Evolutionary conservation across 2,797 vertebrate species (phyloP).

Genomic region (Scleropages formosus): DNA sequence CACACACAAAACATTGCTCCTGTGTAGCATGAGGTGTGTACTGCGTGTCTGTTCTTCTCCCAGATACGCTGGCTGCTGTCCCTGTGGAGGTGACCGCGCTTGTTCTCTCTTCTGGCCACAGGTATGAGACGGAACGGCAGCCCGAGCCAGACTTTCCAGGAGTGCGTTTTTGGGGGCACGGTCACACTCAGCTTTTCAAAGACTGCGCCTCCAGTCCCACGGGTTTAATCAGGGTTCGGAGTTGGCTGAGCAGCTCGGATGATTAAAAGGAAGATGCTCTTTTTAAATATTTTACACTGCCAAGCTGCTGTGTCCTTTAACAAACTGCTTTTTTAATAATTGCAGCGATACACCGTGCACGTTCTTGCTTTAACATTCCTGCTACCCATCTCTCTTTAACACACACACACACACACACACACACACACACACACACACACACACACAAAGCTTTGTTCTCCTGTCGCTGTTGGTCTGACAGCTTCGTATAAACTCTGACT

Average conservation of each 20-base stretch:
- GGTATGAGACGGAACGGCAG: background rate
- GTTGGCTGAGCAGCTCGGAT: constrained; percentile 3
- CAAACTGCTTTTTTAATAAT: constrained; percentile 27
- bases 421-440: no score
- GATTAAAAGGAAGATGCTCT: constrained; percentile 32
- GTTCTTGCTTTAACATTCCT: background rate
- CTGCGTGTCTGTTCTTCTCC: background rate
- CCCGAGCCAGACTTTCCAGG: background rate
- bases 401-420: no score
- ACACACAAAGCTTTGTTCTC: no score
- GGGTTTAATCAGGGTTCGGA: constrained; percentile 31
- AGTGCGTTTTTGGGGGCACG: background rate
- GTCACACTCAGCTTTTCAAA: constrained; percentile 31
- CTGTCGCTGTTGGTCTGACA: background rate
- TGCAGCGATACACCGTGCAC: background rate
- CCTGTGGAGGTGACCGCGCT: background rate
- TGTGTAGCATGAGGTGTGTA: no score
- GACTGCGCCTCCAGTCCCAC: constrained; percentile 4
- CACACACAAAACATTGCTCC: background rate
- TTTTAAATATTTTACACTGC: constrained; percentile 32
- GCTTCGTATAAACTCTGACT: background rate
- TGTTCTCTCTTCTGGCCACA: background rate
- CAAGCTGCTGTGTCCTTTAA: constrained; percentile 34
- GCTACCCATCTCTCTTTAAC: background rate
- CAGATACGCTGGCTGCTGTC: background rate